These are phyloP conservation scores for Babylonia areolata DNA, from an alignment of 1,140 invertebrate genomes.

Conservation along the genomic window DNA sequence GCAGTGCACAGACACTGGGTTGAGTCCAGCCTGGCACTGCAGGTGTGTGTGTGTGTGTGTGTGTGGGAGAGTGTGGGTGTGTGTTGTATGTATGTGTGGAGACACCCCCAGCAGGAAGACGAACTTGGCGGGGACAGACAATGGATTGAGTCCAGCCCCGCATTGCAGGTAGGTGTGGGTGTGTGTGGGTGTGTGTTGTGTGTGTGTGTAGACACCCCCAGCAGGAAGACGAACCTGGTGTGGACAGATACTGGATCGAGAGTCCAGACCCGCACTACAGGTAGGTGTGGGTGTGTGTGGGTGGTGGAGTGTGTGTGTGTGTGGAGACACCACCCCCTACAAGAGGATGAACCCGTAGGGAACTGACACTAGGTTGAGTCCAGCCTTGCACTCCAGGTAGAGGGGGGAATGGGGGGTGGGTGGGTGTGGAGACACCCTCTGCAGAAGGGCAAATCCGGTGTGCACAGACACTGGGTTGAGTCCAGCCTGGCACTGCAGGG, in stretches of 20 bases:
- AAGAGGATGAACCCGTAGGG: no score
- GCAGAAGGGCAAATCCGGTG: no score
- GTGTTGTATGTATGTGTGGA: conserved; percentile 52
- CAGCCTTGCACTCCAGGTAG: neutral
- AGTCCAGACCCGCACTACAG: conserved; percentile 85
- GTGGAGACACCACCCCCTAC: neutral
- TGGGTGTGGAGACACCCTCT: no score
- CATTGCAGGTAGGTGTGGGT: neutral
- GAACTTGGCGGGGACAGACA: conserved; percentile 76
- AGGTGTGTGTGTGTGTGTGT: conserved; percentile 71
- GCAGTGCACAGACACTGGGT: conserved; percentile 97
- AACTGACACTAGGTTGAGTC: neutral
- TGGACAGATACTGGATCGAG: conserved; percentile 95
- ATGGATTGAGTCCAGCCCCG: neutral
- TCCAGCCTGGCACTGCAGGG: neutral
- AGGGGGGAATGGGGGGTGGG: no score
- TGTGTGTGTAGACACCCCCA: conserved; percentile 76
- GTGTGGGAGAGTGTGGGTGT: neutral
- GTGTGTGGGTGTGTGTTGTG: neutral
- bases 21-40: conserved; percentile 84
- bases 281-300: conserved; percentile 31
- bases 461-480: neutral
- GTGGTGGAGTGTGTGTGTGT: no score
- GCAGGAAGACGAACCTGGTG: conserved; percentile 81
- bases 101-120: conserved; percentile 88